Base-by-base conservation (phyloP, 2,888 invertebrate species). In the Dasypogon diadema region DNA sequence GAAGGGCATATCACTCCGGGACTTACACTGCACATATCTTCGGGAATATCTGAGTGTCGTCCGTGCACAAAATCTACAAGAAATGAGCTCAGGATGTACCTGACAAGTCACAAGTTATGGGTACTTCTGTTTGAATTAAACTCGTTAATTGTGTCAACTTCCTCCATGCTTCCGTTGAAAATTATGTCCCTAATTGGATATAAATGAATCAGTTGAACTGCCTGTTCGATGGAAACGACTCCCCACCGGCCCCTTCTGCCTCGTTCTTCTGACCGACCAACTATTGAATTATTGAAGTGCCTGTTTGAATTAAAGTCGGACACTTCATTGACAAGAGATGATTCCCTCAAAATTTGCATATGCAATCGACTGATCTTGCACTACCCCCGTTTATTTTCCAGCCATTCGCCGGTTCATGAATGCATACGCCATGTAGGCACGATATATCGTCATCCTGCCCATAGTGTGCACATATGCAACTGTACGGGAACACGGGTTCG, bases 351-450 rank as follows among this genome's bases (percentile, higher is more conserved):
- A 70, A 70, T 70, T 70, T 70, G 70, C 70, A 70, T 70, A 30
- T 70, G 70, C 30, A 70, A 70, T 70, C 70, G 70, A 70, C 54
- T 70, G 70, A 70, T 70, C 65, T 65, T 48, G 65, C 65, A 65
- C 24, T 18, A 46, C 42, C 65, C 65, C 26, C 65, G 65, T 46
- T 65, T 65, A 65, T 65, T 65, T 60, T 48, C 65, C 48, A 65
- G 37, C 70, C 70, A 51, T 51, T 34, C 54, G 70, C 54, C 34
- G n/a, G 54, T 26, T 21, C 21, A 30, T n/a, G 54, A 12, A 10
- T 70, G 34, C 54, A 48, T 68, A 68, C 14, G 22, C 26, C 14
- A 68, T 68, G 65, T 26, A 68, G 46, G 22, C 30, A 21, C 46
- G 54, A 30, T 54, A 21, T 14, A 16, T 16, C 14, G 14, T 2